Evolutionary conservation across 2,113 vertebrate species (phyloP).

Genomic region (Plecturocebus donacophilus): DNA sequence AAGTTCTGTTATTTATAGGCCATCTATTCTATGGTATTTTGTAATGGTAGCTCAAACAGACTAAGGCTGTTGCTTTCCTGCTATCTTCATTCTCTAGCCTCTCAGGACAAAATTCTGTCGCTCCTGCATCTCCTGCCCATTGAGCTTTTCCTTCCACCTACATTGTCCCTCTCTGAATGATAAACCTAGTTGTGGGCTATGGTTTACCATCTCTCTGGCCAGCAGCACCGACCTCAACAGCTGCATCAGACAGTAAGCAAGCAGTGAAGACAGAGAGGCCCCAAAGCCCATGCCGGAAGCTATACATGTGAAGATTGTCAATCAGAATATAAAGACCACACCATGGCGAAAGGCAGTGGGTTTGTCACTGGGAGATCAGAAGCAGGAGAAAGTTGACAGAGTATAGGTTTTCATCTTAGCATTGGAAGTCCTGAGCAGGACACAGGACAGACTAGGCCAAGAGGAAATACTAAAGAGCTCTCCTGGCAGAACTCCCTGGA

Average conservation of each 20-base stretch:
- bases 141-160: not conserved
- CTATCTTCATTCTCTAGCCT: not conserved
- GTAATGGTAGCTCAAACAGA: not conserved
- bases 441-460: not conserved
- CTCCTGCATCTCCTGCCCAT: not conserved
- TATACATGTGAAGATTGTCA: not conserved
- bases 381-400: not conserved
- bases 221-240: not conserved
- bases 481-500: not conserved
- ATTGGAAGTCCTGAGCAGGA: not conserved
- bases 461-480: not conserved
- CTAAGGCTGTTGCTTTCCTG: not conserved
- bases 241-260: not conserved
- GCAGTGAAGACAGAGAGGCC: not conserved
- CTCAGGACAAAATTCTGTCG: not conserved
- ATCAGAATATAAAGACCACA: not conserved
- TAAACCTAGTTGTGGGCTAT: not conserved
- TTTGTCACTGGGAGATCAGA: not conserved
- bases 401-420: not conserved
- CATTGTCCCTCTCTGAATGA: not conserved
- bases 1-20: not conserved
- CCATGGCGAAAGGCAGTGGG: not conserved
- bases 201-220: not conserved
- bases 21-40: not conserved
- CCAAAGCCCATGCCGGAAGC: not conserved